phyloP scores from a whole-genome alignment of 2,888 invertebrate genomes.

The Hypselothyrea guttata region DNA sequence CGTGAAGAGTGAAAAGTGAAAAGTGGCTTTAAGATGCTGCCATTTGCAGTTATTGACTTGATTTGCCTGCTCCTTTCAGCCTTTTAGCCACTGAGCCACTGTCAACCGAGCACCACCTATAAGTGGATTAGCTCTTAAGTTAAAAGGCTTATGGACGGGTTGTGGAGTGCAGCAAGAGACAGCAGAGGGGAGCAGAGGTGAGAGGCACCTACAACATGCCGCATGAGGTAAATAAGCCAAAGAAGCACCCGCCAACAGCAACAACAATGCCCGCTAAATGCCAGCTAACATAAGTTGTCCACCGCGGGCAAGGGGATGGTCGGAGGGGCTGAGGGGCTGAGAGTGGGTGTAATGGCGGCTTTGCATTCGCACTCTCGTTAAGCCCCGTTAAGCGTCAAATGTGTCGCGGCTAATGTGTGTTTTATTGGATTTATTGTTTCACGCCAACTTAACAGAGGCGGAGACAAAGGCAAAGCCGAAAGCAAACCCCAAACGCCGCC shows the following conservation, averaged over 20 bases:
- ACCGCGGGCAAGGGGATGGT: not conserved
- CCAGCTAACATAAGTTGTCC: slow-evolving; percentile 34
- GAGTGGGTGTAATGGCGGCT: slow-evolving; percentile 4
- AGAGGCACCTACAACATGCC: slow-evolving; percentile 34
- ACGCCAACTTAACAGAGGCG: slow-evolving; percentile 43
- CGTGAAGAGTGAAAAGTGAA: too few species aligned
- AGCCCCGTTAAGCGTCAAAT: slow-evolving; percentile 66
- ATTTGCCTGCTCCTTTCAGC: slow-evolving; percentile 36
- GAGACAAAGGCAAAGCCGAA: slow-evolving; percentile 37
- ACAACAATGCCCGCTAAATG: slow-evolving; percentile 26
- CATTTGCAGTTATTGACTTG: slow-evolving; percentile 27
- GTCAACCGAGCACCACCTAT: slow-evolving; percentile 50
- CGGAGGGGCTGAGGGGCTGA: too few species aligned
- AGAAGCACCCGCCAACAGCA: slow-evolving; percentile 31
- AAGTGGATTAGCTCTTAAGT: slow-evolving; percentile 69
- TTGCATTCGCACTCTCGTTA: slow-evolving; percentile 44
- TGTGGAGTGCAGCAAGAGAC: not conserved
- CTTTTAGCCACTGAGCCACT: slow-evolving; percentile 45
- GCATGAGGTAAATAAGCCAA: slow-evolving; percentile 57
- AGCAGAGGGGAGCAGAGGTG: not conserved
- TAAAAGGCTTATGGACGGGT: slow-evolving; percentile 44
- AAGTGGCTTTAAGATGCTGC: slow-evolving; percentile 39
- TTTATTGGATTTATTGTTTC: slow-evolving; percentile 68
- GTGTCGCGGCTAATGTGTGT: slow-evolving; percentile 67
- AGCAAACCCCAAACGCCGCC: not conserved